phyloP scores from a whole-genome alignment of 2,888 invertebrate species.

The Nymphalis polychloros region DNA sequence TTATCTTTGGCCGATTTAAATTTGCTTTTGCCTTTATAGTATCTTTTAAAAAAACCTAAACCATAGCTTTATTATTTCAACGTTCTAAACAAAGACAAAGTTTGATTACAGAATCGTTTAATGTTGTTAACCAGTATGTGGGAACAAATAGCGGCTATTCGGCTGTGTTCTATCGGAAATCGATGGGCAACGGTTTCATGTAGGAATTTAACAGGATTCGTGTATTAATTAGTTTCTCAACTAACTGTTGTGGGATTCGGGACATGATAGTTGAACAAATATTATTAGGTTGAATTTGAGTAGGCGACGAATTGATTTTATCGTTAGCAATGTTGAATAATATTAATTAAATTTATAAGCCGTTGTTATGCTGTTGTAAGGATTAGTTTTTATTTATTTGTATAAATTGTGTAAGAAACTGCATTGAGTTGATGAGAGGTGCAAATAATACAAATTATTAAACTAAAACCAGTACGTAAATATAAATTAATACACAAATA shows the following conservation, averaged over 20 bases:
- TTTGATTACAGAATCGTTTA: conserved; percentile 2
- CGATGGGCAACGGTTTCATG: conserved; percentile 24
- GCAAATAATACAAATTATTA: too few relatives aligned
- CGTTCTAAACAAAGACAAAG: background rate
- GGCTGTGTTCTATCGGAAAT: conserved; percentile 32
- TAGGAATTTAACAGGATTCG: conserved; percentile 24
- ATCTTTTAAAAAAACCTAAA: too few relatives aligned
- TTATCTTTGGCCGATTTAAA: too few relatives aligned
- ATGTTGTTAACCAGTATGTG: conserved; percentile 4
- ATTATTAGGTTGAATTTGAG: conserved; percentile 12
- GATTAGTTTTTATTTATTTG: too few relatives aligned
- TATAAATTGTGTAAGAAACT: too few relatives aligned
- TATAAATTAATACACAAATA: too few relatives aligned
- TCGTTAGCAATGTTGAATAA: background rate
- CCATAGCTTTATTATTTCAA: background rate
- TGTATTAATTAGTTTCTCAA: conserved; percentile 31
- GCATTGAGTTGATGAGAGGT: too few relatives aligned
- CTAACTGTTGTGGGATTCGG: conserved; percentile 25
- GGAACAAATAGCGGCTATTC: conserved; percentile 18
- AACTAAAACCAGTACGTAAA: too few relatives aligned
- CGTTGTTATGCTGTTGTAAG: background rate
- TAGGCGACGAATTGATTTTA: background rate
- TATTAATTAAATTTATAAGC: background rate
- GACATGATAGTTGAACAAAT: conserved; percentile 21
- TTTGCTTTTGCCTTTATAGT: too few relatives aligned